Evolutionary conservation across 1,140 invertebrate genomes (phyloP).

Genomic region (Himalopsyche phryganea): DNA sequence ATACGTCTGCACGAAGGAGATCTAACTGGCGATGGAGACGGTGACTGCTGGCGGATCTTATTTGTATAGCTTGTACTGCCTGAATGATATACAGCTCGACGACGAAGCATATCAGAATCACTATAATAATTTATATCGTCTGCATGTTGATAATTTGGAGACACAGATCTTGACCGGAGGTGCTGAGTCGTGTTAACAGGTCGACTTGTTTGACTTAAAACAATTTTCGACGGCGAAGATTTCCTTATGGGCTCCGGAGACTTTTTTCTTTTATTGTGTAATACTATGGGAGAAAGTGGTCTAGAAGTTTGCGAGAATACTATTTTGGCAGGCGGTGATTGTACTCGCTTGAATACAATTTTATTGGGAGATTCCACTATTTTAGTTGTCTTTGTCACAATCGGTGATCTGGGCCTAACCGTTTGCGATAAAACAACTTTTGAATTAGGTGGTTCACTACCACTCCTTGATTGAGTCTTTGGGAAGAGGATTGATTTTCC

Average conservation of each 20-base stretch:
- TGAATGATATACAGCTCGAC: constrained; percentile 38
- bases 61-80: constrained; percentile 10
- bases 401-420: constrained; percentile 44
- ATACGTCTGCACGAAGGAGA: constrained; percentile 66
- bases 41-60: constrained; percentile 44
- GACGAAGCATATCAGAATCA: constrained; percentile 36
- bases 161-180: constrained; percentile 27
- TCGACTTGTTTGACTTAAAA: constrained; percentile 36
- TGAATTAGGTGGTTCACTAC: constrained; percentile 51
- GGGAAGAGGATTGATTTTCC: constrained; percentile 34
- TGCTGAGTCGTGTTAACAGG: constrained; percentile 27
- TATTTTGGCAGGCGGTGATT: constrained; percentile 41
- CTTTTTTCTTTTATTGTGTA: constrained; percentile 33
- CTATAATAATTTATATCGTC: constrained; percentile 9
- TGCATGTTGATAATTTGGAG: constrained; percentile 17
- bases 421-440: constrained; percentile 52
- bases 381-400: constrained; percentile 28
- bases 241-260: constrained; percentile 20
- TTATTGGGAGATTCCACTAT: constrained; percentile 29
- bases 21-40: constrained; percentile 55
- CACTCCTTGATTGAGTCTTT: constrained; percentile 45
- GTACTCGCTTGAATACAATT: constrained; percentile 32
- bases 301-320: constrained; percentile 43
- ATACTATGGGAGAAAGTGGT: constrained; percentile 40
- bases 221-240: constrained; percentile 40